Evolutionary conservation across 2,113 vertebrate species (phyloP), one percentile per base, ranked within the genome.

Genomic region (Blennius ocellaris): DNA sequence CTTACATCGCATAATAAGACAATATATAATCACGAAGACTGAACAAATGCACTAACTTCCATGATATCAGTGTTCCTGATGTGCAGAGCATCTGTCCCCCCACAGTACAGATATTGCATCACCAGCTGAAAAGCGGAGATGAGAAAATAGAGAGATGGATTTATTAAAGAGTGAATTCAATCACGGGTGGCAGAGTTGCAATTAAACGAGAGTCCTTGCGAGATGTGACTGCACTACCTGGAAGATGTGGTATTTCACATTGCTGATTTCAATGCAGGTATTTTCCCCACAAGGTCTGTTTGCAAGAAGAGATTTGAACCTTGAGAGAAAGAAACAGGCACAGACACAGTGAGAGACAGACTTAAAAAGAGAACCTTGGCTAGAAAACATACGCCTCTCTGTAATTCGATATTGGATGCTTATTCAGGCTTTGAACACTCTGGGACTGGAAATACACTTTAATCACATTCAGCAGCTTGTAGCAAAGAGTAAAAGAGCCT

Each of bases 51-150:
- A 39, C 38, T 11, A 52, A 67, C 98, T 97, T 99, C 98, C 96
- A 99, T 97, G 37, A 99, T 82, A 86, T 99, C 97, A 36, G 95
- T 97, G 85, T 97, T 98, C 80, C 97, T 96, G 88, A 99, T 97
- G 91, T 99, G 95, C 78, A 99, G 95, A 14, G 96, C 94, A 9
- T 99, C 98, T 39, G 98, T 94, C 78, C 97, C 98, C 60, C 97
- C 98, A 3, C 77, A 97, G 88, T 99, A 99, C 59, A 99, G 95
- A 84, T 98, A 99, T 93, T 99, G 98, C 98, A 99, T 99, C 85
- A 99, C 96, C 87, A 99, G 93, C 98, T 99, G 89, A 40, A 87
- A 92, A 50, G 85, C 58, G 10, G 50, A 63, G n/a, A 47, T 9
- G 54, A 53, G 1, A 11, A 16, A 60, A 50, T n/a, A 65, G 1